Base-by-base conservation (phyloP, 2,888 invertebrate genomes). In the Macrosiphum euphorbiae region DNA sequence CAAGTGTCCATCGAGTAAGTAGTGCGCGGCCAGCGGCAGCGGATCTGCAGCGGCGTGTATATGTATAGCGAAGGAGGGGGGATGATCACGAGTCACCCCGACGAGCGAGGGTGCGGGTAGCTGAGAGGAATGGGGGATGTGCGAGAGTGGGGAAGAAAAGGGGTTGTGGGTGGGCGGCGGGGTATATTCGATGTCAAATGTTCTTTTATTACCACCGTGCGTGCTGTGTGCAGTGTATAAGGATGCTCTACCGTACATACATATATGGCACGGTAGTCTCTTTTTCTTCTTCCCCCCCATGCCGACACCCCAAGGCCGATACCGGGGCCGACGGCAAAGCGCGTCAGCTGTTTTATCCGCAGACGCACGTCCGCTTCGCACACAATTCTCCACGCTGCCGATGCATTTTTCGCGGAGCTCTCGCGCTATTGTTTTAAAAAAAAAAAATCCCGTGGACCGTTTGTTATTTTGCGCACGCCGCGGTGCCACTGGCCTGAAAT, bases 131-230 rank as follows among this genome's bases (percentile, higher is more conserved):
- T 24, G 78, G 20, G 20, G 0, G 35, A 50, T 55, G 52, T 16
- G 11, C 52, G 52, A 16, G 16, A 28, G 44, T 16, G 90, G 35
- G 26, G 78, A 5, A 78, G n/a, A 78, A 67, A 67, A 2, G 13
- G 20, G 61, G 90, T 44, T 1, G 44, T 11, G 52, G 61, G 67
- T 26, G 44, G 26, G 24, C n/a, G 67, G 67, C 28, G 41, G 35
- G 67, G 78, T 90, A 67, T 90, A 78, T 78, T 78, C 90, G 52
- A 90, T 84, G 90, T 91, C 90, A 91, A 91, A 91, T 84, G 90
- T 78, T 84, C 90, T 91, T 84, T 91, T 91, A 91, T 91, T 84
- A 91, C 52, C 90, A 2, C 28, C 16, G 52, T 28, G 84, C 16
- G 78, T n/a, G 47, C n/a, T 41, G 50, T n/a, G 87, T 50, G 50